Base-by-base conservation (phyloP, 2,797 vertebrate species). In the Momotus momota region DNA sequence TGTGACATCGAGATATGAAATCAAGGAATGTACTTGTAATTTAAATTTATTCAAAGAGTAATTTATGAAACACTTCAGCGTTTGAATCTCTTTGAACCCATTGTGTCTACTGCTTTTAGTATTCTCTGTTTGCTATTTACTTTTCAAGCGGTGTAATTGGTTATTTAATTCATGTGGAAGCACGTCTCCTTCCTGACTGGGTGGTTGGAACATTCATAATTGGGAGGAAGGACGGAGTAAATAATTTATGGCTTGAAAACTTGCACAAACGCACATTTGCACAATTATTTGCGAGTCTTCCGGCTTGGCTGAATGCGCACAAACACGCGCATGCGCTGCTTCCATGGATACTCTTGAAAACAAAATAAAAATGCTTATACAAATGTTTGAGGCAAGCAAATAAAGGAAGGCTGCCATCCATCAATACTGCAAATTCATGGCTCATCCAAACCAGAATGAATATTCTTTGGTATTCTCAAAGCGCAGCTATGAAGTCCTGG, bases 331-430 rank as follows among this genome's bases (percentile, higher is more conserved):
- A 29, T 60, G 81, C 54, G 46, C 88, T 29, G 93, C 95, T 94
- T 82, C 95, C 96, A 94, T 96, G 96, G 94, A 95, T 79, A 96
- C 89, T 58, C 95, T 35, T 41, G 93, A 88, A 95, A 95, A 95
- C 88, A 78, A 95, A 95, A 93, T 86, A 81, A 89, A 96, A 97
- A 95, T 87, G 93, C 95, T 93, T 80, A 45, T 74, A 89, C 89
- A 92, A 93, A 80, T 82, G 93, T 95, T 94, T 86, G 94, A 96
- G 64, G 90, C 85, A 27, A 90, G 95, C 75, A 92, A 95, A 95
- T 86, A 91, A 94, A 93, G 93, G 88, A 61, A 88, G 79, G 65
- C 94, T 95, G 94, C 93, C 75, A 11, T 60, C 80, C 67, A 81
- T 96, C 95, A 95, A 31, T 41, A 23, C 77, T 77, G 81, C 71